Conservation (phyloP, 2,797 vertebrate genomes). For the Oophaga sylvatica region DNA sequence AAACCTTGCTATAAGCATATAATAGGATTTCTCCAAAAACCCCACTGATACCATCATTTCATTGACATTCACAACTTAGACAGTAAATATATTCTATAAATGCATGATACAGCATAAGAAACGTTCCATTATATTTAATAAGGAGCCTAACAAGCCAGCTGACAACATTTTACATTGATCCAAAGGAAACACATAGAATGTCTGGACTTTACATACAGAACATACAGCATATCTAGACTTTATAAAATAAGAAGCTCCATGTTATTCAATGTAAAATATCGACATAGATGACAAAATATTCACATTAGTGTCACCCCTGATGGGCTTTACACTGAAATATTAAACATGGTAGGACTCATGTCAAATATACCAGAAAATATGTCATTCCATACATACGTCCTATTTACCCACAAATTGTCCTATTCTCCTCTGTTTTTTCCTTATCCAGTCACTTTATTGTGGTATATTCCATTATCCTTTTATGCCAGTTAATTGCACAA, state of each 20-base stretch:
- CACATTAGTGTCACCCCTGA: conserved; percentile 1
- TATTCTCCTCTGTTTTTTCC: neutral
- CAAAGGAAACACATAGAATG: neutral
- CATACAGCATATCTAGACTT: neutral
- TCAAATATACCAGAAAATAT: no score
- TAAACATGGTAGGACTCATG: neutral
- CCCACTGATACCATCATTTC: conserved; percentile 1
- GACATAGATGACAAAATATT: neutral
- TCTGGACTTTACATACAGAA: neutral
- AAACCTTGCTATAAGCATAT: conserved; percentile 1
- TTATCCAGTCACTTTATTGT: neutral
- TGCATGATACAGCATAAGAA: neutral
- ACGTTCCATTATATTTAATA: neutral
- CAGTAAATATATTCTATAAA: conserved; percentile 9
- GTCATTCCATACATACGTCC: neutral
- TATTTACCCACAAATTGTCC: neutral
- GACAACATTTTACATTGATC: conserved; percentile 4
- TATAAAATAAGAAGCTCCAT: neutral
- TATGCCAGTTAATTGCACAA: neutral
- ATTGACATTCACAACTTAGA: conserved; percentile 1
- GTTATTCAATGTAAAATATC: neutral
- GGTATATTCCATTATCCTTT: neutral
- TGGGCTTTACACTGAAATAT: neutral
- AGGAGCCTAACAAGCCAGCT: conserved; percentile 11
- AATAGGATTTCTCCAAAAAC: conserved; percentile 15